phyloP scores from a whole-genome alignment of 2,797 vertebrate genomes.

The Sternotherus odoratus region DNA sequence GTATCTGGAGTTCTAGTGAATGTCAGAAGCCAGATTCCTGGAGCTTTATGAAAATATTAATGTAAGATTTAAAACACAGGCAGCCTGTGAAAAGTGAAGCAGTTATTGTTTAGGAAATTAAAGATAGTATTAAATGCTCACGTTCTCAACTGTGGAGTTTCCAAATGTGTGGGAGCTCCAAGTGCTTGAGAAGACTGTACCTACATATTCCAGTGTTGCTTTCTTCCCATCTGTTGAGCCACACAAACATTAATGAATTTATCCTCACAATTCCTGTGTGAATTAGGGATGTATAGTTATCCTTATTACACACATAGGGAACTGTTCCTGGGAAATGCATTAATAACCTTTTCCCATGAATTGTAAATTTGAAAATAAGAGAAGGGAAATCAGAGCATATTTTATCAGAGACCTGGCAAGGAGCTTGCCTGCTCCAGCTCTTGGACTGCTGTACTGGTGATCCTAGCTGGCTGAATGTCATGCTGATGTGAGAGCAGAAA shows the following conservation, averaged over 20 bases:
- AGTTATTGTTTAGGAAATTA: not conserved
- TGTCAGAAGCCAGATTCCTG: not conserved
- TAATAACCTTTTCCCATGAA: not conserved
- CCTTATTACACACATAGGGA: not conserved
- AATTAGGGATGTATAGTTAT: not conserved
- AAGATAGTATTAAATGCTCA: not conserved
- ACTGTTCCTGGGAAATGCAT: not conserved
- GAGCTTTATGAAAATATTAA: not conserved
- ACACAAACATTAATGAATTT: not conserved
- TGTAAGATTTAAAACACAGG: not conserved
- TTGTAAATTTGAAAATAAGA: not conserved
- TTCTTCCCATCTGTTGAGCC: not conserved
- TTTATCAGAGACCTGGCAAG: not conserved
- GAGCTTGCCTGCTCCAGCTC: not conserved
- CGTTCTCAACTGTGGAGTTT: not conserved
- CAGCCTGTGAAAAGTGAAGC: not conserved
- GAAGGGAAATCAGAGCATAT: too few relatives aligned
- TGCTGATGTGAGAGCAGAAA: conserved; percentile 58
- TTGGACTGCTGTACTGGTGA: not conserved
- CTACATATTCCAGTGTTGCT: fast-evolving
- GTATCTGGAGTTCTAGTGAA: not conserved
- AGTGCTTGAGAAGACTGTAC: not conserved
- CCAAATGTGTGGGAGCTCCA: not conserved
- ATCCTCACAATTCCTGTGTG: not conserved
- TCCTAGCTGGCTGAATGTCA: not conserved